Base-by-base conservation (phyloP, 2,888 invertebrate species). In the Vannuccia rotundouncinata region DNA sequence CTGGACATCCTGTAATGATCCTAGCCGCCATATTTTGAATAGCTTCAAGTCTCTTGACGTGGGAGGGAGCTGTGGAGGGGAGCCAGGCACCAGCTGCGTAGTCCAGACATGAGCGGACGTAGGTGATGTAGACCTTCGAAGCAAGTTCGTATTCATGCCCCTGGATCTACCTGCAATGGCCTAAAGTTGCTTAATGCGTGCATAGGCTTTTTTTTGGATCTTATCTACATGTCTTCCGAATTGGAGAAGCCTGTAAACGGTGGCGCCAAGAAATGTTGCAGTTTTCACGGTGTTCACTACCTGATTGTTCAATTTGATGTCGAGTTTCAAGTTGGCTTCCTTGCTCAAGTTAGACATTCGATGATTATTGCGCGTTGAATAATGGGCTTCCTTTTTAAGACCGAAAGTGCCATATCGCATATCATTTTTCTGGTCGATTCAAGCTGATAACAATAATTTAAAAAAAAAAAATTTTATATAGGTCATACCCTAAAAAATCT, bases 1-100 rank as follows among this genome's bases (percentile, higher is more conserved):
- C 25, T 5, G 66, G 66, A 66, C 22, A 66, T 22, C 66, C 66
- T n/a, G 66, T 66, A 2, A 66, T 66, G 66, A 66, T 66, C 66
- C 10, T 66, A 66, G 66, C 66, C 17, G 66, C 66, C 25, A 22
- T 66, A 27, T 66, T 66, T 22, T 66, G 66, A 22, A 66, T 66
- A 2, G 17, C 2, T 66, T 66, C 66, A 66, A 13, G 66, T 66
- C 25, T 66, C 66, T 66, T 5, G 66, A 66, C 66, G 66, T 66
- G 66, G 25, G 66, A 66, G n/a, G n/a, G n/a, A n/a, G n/a, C n/a
- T n/a, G n/a, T 66, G 10, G 10, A 22, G 10, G 66, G 66, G 66
- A 66, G 66, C 66, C 66, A 66, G 10, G 66, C 66, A n/a, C 66
- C 66, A n/a, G 66, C 66, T 5, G 66, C 66, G 25, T 66, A 66